Base-by-base conservation (phyloP, 2,797 vertebrate genomes). In the Alcedo quadribrachys region DNA sequence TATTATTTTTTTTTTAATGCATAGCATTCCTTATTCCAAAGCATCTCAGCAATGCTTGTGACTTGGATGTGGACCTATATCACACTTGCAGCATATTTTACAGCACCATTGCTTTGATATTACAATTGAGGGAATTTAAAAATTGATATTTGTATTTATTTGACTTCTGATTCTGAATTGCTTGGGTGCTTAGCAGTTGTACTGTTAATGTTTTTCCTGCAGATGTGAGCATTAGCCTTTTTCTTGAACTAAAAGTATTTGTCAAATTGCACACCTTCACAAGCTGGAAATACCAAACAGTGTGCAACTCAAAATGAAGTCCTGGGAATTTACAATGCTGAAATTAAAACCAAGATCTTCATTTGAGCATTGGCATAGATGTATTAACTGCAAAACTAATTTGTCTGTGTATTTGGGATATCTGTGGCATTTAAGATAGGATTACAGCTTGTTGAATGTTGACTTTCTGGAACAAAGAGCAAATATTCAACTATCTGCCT, bases 11-110 rank as follows among this genome's bases (percentile, higher is more conserved):
- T 28, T 4, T 3, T 1, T 32, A 35, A 28, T 20, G 15, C 19
- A 12, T 12, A 63, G 15, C 58, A 21, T 19, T 33, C 11, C 7
- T 76, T 69, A 4, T 6, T 67, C 11, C 65, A 18, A 50, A 85
- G 30, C 42, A 27, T 40, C 21, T 88, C 75, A 48, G 32, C 60
- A 67, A 4, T 16, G 13, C 32, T 24, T 11, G 6, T 9, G 42
- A 20, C 42, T 22, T 27, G 33, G 25, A 20, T 0, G 0, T 27
- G 33, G 22, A 61, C 48, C 48, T 55, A 0, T 53, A 6, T 27
- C 18, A 33, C 21, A 4, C n/a, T 37, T n/a, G 5, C 17, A 78
- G 35, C 11, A 5, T 27, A 7, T 69, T 85, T 73, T 63, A 61
- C 37, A 63, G n/a, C 45, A 25, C n/a, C 12, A 43, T 28, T 78